Conservation (phyloP, 2,888 invertebrate species). For the Eristalinus aeneus region DNA sequence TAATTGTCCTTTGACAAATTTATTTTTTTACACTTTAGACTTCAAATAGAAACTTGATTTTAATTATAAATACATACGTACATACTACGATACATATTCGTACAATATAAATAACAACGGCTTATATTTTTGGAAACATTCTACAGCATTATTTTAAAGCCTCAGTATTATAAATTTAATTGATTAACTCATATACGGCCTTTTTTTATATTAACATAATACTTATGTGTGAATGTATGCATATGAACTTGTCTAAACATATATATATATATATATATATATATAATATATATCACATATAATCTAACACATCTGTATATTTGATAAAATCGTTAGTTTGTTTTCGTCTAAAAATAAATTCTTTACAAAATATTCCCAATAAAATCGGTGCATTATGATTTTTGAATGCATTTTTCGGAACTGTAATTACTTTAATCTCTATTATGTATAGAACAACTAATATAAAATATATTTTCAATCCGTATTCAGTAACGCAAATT, state of each 20-base stretch:
- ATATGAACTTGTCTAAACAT: neutral
- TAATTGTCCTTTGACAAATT: neutral
- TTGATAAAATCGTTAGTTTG: neutral
- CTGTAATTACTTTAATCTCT: too few relatives aligned
- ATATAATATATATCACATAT: neutral
- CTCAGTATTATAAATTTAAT: neutral
- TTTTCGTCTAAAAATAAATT: neutral
- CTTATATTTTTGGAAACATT: neutral
- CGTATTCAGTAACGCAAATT: too few relatives aligned
- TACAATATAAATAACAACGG: neutral
- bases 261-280: neutral
- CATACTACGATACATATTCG: neutral
- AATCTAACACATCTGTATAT: neutral
- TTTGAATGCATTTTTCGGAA: too few relatives aligned
- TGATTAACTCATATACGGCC: neutral
- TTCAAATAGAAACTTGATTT: neutral
- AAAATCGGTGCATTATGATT: neutral
- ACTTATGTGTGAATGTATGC: neutral
- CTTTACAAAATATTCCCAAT: neutral
- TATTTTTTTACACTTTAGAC: neutral
- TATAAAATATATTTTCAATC: too few relatives aligned
- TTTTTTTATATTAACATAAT: neutral
- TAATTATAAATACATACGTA: neutral
- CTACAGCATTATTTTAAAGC: neutral
- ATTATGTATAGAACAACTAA: too few relatives aligned